Evolutionary conservation across 2,797 vertebrate genomes (phyloP).

Genomic region (Morelia viridis): DNA sequence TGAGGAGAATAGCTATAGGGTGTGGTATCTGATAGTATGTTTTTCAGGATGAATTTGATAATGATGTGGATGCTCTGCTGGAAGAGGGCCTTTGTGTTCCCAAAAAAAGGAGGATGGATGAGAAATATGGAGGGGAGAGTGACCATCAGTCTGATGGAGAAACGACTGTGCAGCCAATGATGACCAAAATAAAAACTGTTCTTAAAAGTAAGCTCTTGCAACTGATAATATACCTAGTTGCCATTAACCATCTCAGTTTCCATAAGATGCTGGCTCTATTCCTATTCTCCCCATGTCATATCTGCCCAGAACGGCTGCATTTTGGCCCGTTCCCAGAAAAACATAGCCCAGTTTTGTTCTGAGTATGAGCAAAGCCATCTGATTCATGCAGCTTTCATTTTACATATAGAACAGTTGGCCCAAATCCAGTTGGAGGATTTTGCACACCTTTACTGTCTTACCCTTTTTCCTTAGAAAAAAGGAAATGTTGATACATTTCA

Average conservation of each 20-base stretch:
- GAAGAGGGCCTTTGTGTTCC: slow-evolving; percentile 95
- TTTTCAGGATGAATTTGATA: slow-evolving; percentile 98
- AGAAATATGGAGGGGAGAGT: slow-evolving; percentile 87
- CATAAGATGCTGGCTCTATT: not conserved
- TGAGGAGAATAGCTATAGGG: slow-evolving; percentile 40
- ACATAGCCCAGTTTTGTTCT: not conserved
- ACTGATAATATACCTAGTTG: not conserved
- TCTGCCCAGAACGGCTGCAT: not conserved
- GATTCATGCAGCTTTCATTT: not conserved
- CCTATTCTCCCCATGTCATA: not conserved
- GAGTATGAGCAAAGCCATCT: not conserved
- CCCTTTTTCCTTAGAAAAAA: not conserved
- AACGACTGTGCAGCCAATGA: slow-evolving; percentile 97
- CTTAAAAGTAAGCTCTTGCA: slow-evolving; percentile 89
- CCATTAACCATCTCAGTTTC: not conserved
- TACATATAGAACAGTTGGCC: not conserved
- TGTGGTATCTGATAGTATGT: slow-evolving; percentile 70
- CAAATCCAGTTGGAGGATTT: not conserved
- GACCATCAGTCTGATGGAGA: slow-evolving; percentile 94
- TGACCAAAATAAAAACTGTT: slow-evolving; percentile 99
- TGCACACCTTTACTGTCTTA: not conserved
- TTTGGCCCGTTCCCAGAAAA: not conserved
- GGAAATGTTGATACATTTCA: not conserved
- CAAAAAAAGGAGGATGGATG: slow-evolving; percentile 91
- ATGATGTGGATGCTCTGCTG: slow-evolving; percentile 95